phyloP scores from a whole-genome alignment of 2,113 vertebrate species.

The Hylia prasina region DNA sequence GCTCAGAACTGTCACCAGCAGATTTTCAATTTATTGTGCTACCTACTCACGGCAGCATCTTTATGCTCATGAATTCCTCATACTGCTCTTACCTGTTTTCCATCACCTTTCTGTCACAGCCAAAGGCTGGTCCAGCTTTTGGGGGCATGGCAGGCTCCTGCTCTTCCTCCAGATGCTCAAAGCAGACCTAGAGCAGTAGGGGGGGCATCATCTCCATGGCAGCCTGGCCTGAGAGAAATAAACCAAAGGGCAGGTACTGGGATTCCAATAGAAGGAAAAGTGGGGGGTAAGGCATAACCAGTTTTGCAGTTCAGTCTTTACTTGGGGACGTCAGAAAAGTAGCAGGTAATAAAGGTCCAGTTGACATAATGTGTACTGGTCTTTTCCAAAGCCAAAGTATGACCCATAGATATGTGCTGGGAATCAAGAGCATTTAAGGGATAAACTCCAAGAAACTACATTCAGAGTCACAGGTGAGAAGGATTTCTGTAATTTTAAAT shows the following conservation, averaged over 20 bases:
- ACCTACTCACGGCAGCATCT: not conserved
- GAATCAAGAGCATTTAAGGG: not conserved
- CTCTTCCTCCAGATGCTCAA: slow-evolving; percentile 65
- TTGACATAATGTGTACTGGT: not conserved
- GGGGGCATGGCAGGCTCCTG: fast-evolving
- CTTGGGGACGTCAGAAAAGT: not conserved
- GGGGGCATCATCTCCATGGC: slow-evolving; percentile 9
- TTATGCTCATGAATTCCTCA: not conserved
- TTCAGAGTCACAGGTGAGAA: not conserved
- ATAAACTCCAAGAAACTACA: not conserved
- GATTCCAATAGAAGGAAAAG: slow-evolving; percentile 67
- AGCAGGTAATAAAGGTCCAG: not conserved
- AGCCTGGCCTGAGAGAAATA: slow-evolving; percentile 63
- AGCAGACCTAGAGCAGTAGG: slow-evolving; percentile 62
- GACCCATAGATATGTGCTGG: not conserved
- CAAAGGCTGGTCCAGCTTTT: not conserved
- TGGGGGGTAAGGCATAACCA: slow-evolving; percentile 71
- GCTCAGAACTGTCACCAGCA: not conserved
- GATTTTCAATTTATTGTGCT: not conserved
- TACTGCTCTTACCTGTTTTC: not conserved
- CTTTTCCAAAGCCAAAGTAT: not conserved
- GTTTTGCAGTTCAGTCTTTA: not conserved
- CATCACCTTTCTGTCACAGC: not conserved
- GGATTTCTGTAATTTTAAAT: not conserved
- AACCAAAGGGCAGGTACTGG: slow-evolving; percentile 28